Conservation (phyloP, 2,113 vertebrate genomes). For the Pterophyllum scalare region DNA sequence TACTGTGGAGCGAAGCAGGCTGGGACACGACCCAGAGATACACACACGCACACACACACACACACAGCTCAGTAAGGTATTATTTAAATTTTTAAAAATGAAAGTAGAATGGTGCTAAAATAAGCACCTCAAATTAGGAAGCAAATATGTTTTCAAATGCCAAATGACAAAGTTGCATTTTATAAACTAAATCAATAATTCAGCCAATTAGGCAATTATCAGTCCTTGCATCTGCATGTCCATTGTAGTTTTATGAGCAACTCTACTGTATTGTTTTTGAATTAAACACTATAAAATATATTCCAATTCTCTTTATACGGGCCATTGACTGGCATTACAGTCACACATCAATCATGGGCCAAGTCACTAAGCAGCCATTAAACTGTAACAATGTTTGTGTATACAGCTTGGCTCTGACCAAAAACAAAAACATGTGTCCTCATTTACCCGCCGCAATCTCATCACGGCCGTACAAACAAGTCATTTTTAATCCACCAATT, state of each 20-base stretch:
- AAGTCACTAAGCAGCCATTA: slow-evolving; percentile 72
- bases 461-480: slow-evolving; percentile 62
- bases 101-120: slow-evolving; percentile 15
- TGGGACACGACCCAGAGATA: slow-evolving; percentile 73
- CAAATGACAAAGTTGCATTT: slow-evolving; percentile 19
- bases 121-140: slow-evolving; percentile 6
- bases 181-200: slow-evolving; percentile 46
- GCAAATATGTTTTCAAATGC: slow-evolving; percentile 31
- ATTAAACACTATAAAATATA: slow-evolving; percentile 47
- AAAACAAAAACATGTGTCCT: slow-evolving; percentile 71
- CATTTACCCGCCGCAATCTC: slow-evolving; percentile 64
- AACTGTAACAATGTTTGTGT: slow-evolving; percentile 72
- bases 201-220: slow-evolving; percentile 47
- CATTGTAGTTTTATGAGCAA: slow-evolving; percentile 42
- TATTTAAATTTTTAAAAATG: slow-evolving; percentile 1
- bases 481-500: slow-evolving; percentile 64
- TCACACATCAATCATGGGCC: slow-evolving; percentile 66
- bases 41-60: slow-evolving; percentile 40
- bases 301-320: slow-evolving; percentile 53
- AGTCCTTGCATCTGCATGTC: slow-evolving; percentile 24
- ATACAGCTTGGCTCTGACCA: slow-evolving; percentile 57
- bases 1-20: slow-evolving; percentile 74
- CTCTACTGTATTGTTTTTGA: slow-evolving; percentile 36
- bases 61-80: not conserved
- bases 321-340: slow-evolving; percentile 64